A percentile compares a stretch with the other conserved stretches of the same genome.
phyloP scores from a whole-genome alignment of 2,113 vertebrate genomes.

The Athene noctua region DNA sequence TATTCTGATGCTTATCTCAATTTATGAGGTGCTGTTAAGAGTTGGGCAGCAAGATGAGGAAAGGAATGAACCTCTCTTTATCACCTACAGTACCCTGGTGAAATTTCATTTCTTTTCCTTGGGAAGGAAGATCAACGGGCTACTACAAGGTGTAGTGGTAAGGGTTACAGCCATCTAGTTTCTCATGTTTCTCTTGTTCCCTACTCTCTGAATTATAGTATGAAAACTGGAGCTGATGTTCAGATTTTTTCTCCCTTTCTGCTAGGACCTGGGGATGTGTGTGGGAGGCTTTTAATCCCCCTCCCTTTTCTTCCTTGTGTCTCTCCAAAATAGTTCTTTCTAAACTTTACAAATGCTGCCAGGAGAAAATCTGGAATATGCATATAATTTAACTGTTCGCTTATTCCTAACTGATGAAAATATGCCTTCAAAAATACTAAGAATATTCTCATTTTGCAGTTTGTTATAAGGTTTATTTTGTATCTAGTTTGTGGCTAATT shows the following conservation, averaged over 20 bases:
- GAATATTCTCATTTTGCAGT: not conserved
- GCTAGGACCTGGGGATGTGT: not conserved
- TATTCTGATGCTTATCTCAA: not conserved
- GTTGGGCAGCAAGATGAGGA: not conserved
- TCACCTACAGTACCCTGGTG: not conserved
- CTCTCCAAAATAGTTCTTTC: slow-evolving; percentile 6
- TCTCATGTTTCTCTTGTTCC: not conserved
- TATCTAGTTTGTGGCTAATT: not conserved
- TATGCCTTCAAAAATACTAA: not conserved
- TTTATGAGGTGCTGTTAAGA: not conserved
- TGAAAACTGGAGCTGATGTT: not conserved
- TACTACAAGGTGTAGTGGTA: not conserved
- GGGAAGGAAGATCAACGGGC: not conserved
- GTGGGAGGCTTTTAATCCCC: not conserved
- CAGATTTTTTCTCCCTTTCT: not conserved
- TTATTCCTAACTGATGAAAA: not conserved
- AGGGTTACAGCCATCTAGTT: not conserved
- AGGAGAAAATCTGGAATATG: slow-evolving; percentile 7
- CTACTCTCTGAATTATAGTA: not conserved
- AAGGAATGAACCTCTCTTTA: not conserved
- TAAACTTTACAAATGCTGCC: slow-evolving; percentile 22
- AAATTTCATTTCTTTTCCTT: not conserved
- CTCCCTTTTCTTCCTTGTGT: not conserved
- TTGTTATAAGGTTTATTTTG: not conserved
- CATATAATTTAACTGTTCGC: not conserved